phyloP scores from a whole-genome alignment of 2,113 vertebrate genomes.

The Odontophorus gujanensis region DNA sequence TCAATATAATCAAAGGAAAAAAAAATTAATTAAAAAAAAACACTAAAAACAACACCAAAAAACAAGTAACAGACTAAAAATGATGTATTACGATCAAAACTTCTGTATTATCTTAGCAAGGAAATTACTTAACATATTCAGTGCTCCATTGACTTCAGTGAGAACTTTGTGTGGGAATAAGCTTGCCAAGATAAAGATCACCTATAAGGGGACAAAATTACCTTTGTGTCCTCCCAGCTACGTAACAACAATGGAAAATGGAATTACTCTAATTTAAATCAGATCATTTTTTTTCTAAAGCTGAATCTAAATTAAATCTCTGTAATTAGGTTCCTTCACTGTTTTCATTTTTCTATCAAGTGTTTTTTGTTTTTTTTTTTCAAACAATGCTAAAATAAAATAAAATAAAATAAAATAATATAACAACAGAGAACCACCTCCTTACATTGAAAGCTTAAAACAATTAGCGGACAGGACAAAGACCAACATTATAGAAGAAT shows the following conservation, averaged over 20 bases:
- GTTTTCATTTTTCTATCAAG: not conserved
- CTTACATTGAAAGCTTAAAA: conserved; percentile 55
- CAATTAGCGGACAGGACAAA: conserved; percentile 59
- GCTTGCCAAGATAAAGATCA: not conserved
- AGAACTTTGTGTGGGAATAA: not conserved
- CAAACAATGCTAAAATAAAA: not conserved
- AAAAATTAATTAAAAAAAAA: not conserved
- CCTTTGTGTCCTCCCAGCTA: not conserved
- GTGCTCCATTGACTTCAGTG: conserved; percentile 54
- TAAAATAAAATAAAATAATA: not conserved
- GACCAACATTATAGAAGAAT: conserved; percentile 49
- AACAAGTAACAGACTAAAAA: not conserved
- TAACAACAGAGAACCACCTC: not conserved
- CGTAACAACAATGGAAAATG: not conserved
- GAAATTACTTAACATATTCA: not conserved
- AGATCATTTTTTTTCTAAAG: not conserved
- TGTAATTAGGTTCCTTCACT: not conserved
- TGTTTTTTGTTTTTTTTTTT: not conserved
- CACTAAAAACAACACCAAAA: not conserved
- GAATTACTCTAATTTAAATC: not conserved
- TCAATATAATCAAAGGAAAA: not conserved
- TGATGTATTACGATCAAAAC: not conserved
- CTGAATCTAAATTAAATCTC: not conserved
- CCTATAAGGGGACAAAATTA: not conserved
- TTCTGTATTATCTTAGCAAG: not conserved